Conservation (phyloP, 2,113 vertebrate genomes). For the Noturus placidus region DNA sequence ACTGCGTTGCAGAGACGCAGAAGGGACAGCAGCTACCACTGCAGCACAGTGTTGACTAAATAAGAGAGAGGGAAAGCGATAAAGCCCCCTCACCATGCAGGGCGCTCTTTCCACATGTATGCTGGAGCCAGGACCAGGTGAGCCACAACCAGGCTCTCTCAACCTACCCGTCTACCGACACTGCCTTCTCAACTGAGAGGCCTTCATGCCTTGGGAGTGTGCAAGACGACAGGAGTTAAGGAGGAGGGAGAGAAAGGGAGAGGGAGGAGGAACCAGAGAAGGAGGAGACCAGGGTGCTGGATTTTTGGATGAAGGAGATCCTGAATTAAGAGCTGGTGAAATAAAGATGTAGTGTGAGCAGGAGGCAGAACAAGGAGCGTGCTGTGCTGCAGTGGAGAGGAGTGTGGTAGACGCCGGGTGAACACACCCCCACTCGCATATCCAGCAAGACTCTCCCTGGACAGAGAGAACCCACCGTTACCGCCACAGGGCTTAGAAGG, state of each 20-base stretch:
- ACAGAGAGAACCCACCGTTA: conserved; percentile 39
- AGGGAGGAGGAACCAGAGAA: conserved; percentile 38
- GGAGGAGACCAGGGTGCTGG: conserved; percentile 55
- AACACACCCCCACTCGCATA: conserved; percentile 36
- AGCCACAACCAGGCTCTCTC: conserved; percentile 14
- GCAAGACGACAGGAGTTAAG: conserved; percentile 54
- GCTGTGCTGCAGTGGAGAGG: conserved; percentile 64
- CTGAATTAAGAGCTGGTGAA: conserved; percentile 71
- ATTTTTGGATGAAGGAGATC: conserved; percentile 74
- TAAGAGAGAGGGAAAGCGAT: neutral
- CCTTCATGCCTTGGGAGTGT: conserved; percentile 64
- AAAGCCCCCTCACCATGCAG: conserved; percentile 19
- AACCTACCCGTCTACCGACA: conserved; percentile 16
- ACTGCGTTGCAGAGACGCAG: conserved; percentile 59
- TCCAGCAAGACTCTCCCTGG: conserved; percentile 26
- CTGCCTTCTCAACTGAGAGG: conserved; percentile 36
- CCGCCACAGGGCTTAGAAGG: conserved; percentile 49
- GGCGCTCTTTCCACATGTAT: conserved; percentile 26
- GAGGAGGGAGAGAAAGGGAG: conserved; percentile 45
- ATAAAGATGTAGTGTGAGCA: conserved; percentile 81
- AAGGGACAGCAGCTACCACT: conserved; percentile 48
- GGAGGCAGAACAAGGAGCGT: conserved; percentile 72
- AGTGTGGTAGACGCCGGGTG: conserved; percentile 55
- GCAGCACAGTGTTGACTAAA: conserved; percentile 47
- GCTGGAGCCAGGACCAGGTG: conserved; percentile 40